A percentile compares a stretch with the other conserved stretches of the same genome.
phyloP scores from a whole-genome alignment of 2,888 invertebrate species.

The Phaonia tiefii region DNA sequence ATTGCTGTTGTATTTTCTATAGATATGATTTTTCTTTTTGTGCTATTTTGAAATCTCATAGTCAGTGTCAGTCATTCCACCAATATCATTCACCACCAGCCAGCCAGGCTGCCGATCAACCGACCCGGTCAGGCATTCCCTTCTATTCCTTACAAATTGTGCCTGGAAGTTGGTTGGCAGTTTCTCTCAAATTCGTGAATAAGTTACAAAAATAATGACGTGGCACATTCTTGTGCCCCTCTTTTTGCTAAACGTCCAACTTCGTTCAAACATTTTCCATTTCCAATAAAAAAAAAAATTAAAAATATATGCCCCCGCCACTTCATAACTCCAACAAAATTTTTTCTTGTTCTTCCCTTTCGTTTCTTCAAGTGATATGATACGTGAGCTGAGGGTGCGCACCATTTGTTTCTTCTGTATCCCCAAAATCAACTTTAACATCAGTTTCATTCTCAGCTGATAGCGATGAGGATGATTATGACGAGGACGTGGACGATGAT shows the following conservation, averaged over 20 bases:
- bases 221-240: constrained; percentile 77
- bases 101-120: constrained; percentile 13
- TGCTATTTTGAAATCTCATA: constrained; percentile 64
- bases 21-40: constrained; percentile 39
- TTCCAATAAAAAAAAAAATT: background rate
- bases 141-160: constrained; percentile 22
- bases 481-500: constrained; percentile 14
- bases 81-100: constrained; percentile 2
- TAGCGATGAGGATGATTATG: constrained; percentile 9
- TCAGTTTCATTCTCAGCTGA: too few relatives aligned
- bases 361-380: constrained; percentile 51
- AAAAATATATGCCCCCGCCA: constrained; percentile 11
- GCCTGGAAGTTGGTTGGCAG: constrained; percentile 29
- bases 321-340: background rate
- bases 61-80: constrained; percentile 60
- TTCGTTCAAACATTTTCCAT: constrained; percentile 2
- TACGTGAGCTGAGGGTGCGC: constrained; percentile 57
- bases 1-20: constrained; percentile 44
- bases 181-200: constrained; percentile 70
- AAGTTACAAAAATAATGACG: constrained; percentile 78
- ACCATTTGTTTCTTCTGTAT: constrained; percentile 1
- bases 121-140: constrained; percentile 31
- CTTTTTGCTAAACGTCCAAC: constrained; percentile 32
- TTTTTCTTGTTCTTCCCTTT: constrained; percentile 11
- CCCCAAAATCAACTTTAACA: too few relatives aligned